Base-by-base conservation (phyloP, 2,113 vertebrate species). In the Esox niger region DNA sequence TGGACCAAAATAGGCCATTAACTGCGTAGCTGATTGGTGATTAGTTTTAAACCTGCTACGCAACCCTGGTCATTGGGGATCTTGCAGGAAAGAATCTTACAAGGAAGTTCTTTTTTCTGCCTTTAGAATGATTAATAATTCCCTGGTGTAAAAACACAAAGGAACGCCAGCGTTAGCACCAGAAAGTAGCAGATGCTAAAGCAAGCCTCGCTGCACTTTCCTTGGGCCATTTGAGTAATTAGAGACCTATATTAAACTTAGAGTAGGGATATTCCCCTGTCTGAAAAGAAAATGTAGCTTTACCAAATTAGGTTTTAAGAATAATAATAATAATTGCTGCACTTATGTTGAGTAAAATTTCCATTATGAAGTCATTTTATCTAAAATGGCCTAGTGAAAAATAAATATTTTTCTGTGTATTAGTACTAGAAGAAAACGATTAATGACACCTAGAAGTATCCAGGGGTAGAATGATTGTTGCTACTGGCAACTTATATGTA, bases 171-270 rank as follows among this genome's bases (percentile, higher is more conserved):
- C 25, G 61, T 76, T 65, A 60, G 38, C 67, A 79, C 74, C 68
- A 77, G 71, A 79, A 80, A 76, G 43, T 30, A 81, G 68, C 85
- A 87, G 81, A 85, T 85, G 85, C 81, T 84, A 17, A 26, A 82
- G 63, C 71, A 72, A 75, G 81, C 79, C 79, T 84, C 60, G 58
- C 61, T 81, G 80, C 77, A 56, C 67, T 84, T 68, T 62, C 79
- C 81, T 84, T 75, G 71, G 84, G 81, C 82, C 15, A 72, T 63
- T 72, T 73, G 69, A 86, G 69, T 85, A 85, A 86, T 86, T 88
- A 81, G 78, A 82, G 70, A 61, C 17, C 60, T 15, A 2, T 15
- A 49, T 55, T 65, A 46, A 38, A 38, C n/a, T 49, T 7, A 8
- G 11, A 52, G 47, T 52, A 52, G 20, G 47, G n/a, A 63, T 10